phyloP scores from a whole-genome alignment of 2,888 invertebrate genomes.

The Bedellia somnulentella region DNA sequence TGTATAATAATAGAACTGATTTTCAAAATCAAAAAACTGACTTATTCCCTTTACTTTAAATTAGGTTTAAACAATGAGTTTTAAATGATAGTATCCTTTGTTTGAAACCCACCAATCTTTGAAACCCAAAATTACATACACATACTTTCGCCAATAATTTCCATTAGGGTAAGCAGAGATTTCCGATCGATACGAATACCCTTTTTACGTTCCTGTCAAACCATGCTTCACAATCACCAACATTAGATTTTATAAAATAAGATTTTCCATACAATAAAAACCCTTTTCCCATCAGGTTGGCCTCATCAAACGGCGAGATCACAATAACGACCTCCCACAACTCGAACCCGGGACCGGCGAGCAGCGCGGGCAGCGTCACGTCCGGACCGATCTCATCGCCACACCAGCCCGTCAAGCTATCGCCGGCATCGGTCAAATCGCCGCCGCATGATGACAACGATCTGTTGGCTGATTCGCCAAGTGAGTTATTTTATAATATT shows the following conservation, averaged over 20 bases:
- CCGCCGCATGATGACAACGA: conserved; percentile 71
- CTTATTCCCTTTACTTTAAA: too few relatives aligned
- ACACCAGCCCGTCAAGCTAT: conserved; percentile 65
- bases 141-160: too few relatives aligned
- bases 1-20: neutral
- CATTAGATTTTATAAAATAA: too few relatives aligned
- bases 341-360: conserved; percentile 43
- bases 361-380: conserved; percentile 42
- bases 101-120: too few relatives aligned
- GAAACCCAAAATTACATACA: too few relatives aligned
- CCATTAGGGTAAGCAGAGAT: too few relatives aligned
- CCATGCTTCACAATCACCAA: too few relatives aligned
- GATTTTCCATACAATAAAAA: conserved; percentile 15
- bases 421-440: conserved; percentile 64
- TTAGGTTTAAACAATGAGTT: too few relatives aligned
- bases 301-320: conserved; percentile 78
- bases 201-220: too few relatives aligned
- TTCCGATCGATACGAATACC: too few relatives aligned
- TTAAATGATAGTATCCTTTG: too few relatives aligned
- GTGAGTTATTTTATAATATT: too few relatives aligned
- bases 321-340: conserved; percentile 79
- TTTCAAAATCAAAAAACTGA: neutral
- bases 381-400: conserved; percentile 47
- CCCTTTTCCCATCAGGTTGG: conserved; percentile 52
- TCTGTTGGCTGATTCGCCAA: conserved; percentile 80